Base-by-base conservation (phyloP, 2,888 invertebrate species). In the Eupsilia transversa region DNA sequence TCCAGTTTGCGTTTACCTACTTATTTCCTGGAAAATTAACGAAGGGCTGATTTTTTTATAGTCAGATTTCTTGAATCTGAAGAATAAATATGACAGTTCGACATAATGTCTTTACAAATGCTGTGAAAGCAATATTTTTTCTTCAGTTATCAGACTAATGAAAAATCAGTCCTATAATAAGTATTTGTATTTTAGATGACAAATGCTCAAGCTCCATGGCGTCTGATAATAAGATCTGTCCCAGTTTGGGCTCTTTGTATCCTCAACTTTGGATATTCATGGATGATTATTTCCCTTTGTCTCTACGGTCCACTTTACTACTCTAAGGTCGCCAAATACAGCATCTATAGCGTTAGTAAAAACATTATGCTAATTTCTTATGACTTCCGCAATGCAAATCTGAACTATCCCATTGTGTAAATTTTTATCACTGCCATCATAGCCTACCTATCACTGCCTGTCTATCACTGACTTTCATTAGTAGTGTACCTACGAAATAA, bases 221-320 rank as follows among this genome's bases (percentile, higher is more conserved):
- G 86, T 61, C 74, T 91, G 10, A 96, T 96, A 74, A 72, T 96
- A 23, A 93, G 89, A 84, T 96, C 96, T 1, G 86, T 90, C 2
- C 90, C 95, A 0, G 94, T 96, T 86, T 96, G 96, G 96, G 91
- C 94, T 17, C 86, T 96, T 6, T 95, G 96, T 68, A 90, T 92
- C 59, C 87, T 96, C 52, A 96, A 96, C 81, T 96, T 95, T 84
- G 96, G 96, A 56, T 96, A 96, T 74, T 89, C 95, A n/a, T 96
- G 96, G 96, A 94, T 96, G 91, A 95, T 96, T 33, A 94, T 94
- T 72, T 89, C 96, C 1, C 43, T 96, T 23, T 94, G 95, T 68
- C 89, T 94, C 61, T 93, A 96, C 71, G 96, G 96, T 33, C 95
- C 96, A 5, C 84, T 96, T 20, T 96, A 91, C 72, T 96, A 96